phyloP scores from a whole-genome alignment of 2,888 invertebrate species.

The Platycnemis pennipes region DNA sequence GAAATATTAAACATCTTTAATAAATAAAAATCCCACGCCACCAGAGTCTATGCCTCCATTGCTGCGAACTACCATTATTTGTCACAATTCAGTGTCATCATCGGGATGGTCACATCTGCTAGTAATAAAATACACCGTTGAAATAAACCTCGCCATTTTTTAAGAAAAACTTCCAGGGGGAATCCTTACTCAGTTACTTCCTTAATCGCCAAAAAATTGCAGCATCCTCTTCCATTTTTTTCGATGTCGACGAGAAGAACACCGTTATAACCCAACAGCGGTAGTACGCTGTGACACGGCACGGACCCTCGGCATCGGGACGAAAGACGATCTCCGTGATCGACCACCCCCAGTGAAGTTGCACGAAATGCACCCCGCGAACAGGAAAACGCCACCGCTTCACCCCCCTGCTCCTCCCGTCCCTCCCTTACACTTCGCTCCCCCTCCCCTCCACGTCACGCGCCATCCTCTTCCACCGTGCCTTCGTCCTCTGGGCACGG shows the following conservation, averaged over 20 bases:
- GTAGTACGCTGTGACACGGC: not conserved
- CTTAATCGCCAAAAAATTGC: too few species aligned
- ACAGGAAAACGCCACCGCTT: not conserved
- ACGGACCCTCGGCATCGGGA: not conserved
- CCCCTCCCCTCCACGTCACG: not conserved
- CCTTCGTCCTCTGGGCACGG: constrained; percentile 43
- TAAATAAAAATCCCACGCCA: too few species aligned
- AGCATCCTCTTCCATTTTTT: not conserved
- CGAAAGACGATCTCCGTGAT: not conserved
- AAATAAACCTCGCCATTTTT: too few species aligned
- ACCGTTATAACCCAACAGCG: not conserved
- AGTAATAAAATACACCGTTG: too few species aligned
- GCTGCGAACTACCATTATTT: too few species aligned
- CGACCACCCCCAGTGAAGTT: not conserved
- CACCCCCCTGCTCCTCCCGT: not conserved
- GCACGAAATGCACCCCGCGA: not conserved
- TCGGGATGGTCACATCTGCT: too few species aligned
- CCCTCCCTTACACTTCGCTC: not conserved
- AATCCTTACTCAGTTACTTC: too few species aligned
- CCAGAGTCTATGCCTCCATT: too few species aligned
- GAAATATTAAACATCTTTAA: too few species aligned
- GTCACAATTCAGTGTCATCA: too few species aligned
- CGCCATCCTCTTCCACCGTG: not conserved
- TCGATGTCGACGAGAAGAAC: not conserved
- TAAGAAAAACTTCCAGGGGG: too few species aligned